A percentile compares a stretch with the other conserved stretches of the same genome.
These are phyloP conservation scores for Eupithecia dodoneata DNA, from an alignment of 2,888 invertebrate genomes.

Conservation along the genomic window DNA sequence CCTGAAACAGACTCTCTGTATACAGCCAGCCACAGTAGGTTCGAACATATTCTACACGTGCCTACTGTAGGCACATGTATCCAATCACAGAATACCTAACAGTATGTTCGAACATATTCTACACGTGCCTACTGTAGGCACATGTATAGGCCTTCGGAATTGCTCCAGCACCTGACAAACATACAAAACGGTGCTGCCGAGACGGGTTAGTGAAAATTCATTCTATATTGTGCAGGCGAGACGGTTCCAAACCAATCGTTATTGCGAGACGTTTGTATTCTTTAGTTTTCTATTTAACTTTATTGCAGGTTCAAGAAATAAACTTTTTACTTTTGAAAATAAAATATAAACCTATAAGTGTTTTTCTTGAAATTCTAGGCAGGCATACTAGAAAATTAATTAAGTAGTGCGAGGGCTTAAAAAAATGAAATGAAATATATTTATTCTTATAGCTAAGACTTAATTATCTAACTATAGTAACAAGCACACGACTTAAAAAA, in stretches of 20 bases:
- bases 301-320: not conserved
- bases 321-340: too few relatives aligned
- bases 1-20: not conserved
- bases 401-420: too few relatives aligned
- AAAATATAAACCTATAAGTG: not conserved
- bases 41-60: not conserved
- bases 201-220: slow-evolving; percentile 44
- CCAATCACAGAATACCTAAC: not conserved
- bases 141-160: slow-evolving; percentile 50
- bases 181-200: slow-evolving; percentile 51
- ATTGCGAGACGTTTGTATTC: not conserved
- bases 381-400: too few relatives aligned
- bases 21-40: not conserved
- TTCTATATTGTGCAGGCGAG: slow-evolving; percentile 30
- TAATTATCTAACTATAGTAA: too few relatives aligned
- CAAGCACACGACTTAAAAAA: too few relatives aligned
- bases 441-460: too few relatives aligned
- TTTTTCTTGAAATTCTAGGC: not conserved
- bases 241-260: not conserved
- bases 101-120: not conserved
- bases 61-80: not conserved
- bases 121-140: not conserved
- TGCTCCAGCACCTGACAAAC: slow-evolving; percentile 70
- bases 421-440: too few relatives aligned
- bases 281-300: not conserved